Evolutionary conservation across 2,113 vertebrate species (phyloP).

Genomic region (Tapirus terrestris): DNA sequence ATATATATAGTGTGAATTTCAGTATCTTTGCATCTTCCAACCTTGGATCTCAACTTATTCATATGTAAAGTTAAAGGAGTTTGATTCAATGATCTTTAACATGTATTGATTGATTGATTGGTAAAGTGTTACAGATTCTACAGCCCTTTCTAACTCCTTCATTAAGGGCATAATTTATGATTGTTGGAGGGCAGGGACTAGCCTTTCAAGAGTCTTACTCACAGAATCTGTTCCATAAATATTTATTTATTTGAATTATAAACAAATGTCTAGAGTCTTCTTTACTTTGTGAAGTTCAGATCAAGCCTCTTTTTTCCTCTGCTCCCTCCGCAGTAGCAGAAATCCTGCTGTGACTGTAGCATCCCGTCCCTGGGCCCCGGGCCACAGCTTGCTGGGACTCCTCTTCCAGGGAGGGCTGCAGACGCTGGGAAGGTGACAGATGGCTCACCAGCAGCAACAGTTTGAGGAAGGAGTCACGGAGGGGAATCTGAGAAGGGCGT

Average conservation of each 20-base stretch:
- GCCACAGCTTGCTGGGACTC: constrained; percentile 24
- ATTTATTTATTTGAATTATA: neutral
- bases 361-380: neutral
- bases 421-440: constrained; percentile 62
- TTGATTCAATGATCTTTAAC: neutral
- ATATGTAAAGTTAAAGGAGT: neutral
- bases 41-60: neutral
- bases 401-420: constrained; percentile 33
- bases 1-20: neutral
- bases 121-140: neutral
- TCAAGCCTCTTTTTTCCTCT: neutral
- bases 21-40: neutral
- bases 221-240: neutral
- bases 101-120: neutral
- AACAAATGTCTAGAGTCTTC: neutral
- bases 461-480: constrained; percentile 63
- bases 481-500: constrained; percentile 44
- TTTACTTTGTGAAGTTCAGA: neutral
- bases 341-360: neutral
- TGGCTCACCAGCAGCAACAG: constrained; percentile 74
- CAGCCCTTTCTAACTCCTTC: neutral
- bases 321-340: neutral
- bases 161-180: neutral
- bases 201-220: neutral
- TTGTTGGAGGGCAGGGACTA: neutral